These are phyloP conservation scores for Albula glossodonta DNA, from an alignment of 2,113 vertebrate genomes.

Conservation along the genomic window DNA sequence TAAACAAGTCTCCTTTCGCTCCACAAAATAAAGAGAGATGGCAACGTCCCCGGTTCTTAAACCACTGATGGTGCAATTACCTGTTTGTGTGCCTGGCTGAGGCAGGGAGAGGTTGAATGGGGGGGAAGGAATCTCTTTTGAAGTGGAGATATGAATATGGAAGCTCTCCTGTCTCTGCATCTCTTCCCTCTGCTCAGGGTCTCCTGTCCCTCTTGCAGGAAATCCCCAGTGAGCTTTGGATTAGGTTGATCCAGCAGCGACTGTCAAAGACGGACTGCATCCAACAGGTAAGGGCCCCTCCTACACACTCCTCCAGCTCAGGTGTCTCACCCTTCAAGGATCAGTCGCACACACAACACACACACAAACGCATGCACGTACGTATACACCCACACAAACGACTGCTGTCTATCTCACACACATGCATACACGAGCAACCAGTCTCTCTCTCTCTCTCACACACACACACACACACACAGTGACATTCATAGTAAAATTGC, in stretches of 20 bases:
- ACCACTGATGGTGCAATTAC: background rate
- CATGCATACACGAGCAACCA: constrained; percentile 21
- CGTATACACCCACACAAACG: too few species aligned
- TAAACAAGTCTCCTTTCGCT: constrained; percentile 70
- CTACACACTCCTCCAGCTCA: constrained; percentile 29
- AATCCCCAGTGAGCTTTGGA: constrained; percentile 68
- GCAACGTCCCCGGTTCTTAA: background rate
- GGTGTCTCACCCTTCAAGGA: background rate
- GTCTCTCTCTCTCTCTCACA: constrained; percentile 15
- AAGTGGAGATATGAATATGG: constrained; percentile 22
- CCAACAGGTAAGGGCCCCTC: constrained; percentile 73
- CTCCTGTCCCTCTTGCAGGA: constrained; percentile 61
- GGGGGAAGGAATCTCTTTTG: constrained; percentile 19
- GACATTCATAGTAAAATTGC: constrained; percentile 55
- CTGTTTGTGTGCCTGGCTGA: background rate
- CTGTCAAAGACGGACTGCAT: constrained; percentile 78
- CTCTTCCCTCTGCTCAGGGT: background rate
- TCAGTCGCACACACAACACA: background rate
- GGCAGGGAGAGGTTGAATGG: background rate
- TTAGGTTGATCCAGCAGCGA: constrained; percentile 71
- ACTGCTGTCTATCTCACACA: constrained; percentile 1
- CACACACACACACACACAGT: background rate
- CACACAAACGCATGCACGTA: background rate
- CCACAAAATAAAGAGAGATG: constrained; percentile 31
- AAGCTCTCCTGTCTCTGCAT: constrained; percentile 16